Evolutionary conservation across 2,797 vertebrate genomes (phyloP).

Genomic region (Zenarchopterus dispar): DNA sequence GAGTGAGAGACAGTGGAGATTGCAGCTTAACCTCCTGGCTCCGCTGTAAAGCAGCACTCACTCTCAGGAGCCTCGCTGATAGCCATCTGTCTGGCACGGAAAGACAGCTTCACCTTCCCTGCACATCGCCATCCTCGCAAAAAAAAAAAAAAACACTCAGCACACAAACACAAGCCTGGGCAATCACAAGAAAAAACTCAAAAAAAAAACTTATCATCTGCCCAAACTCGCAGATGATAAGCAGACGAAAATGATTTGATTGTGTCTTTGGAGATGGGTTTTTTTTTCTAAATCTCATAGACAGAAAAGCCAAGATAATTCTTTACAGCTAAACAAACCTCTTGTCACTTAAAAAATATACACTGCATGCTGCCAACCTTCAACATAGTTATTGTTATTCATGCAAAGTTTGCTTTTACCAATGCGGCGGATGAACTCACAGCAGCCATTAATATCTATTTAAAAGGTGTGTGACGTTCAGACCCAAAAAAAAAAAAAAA

Average conservation of each 20-base stretch:
- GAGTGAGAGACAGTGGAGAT: conserved; percentile 68
- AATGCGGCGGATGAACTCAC: conserved; percentile 9
- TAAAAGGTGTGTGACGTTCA: conserved; percentile 31
- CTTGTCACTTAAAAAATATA: conserved; percentile 23
- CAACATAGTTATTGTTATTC: conserved; percentile 15
- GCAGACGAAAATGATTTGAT: conserved; percentile 31
- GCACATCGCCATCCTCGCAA: conserved; percentile 53
- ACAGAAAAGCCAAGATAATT: conserved; percentile 32
- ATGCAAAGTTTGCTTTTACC: conserved; percentile 18
- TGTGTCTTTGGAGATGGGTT: conserved; percentile 30
- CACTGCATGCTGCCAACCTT: conserved; percentile 1
- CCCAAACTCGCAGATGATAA: conserved; percentile 26
- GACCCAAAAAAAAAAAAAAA: conserved; percentile 11
- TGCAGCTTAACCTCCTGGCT: conserved; percentile 76
- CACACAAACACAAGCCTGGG: conserved; percentile 35
- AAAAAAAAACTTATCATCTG: too few species aligned
- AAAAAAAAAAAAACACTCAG: conserved; percentile 27
- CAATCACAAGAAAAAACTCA: conserved; percentile 29
- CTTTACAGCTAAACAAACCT: conserved; percentile 31
- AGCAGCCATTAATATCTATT: conserved; percentile 46
- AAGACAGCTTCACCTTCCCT: conserved; percentile 59
- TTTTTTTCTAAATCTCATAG: conserved; percentile 15
- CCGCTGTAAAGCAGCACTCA: conserved; percentile 66
- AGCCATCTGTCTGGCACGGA: conserved; percentile 73
- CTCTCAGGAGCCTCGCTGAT: conserved; percentile 68